Evolutionary conservation across 2,113 vertebrate genomes (phyloP).

Genomic region (Lasiurus cinereus): DNA sequence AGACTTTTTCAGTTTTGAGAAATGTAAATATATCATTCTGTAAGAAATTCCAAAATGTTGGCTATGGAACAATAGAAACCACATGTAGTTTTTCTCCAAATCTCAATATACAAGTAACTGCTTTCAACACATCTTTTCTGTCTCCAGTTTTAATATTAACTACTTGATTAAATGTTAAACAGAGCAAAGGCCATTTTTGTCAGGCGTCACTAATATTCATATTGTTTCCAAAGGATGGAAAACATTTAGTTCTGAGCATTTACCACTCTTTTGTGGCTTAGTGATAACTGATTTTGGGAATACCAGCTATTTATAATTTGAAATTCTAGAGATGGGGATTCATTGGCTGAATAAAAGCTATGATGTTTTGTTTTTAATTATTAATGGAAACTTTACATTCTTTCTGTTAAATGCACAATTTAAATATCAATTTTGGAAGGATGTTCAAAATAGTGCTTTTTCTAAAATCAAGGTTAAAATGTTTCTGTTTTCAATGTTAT

Average conservation of each 20-base stretch:
- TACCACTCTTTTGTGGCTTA: neutral
- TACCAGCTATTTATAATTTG: conserved; percentile 41
- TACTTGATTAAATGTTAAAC: conserved; percentile 64
- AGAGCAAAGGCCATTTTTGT: conserved; percentile 67
- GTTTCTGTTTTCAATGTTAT: conserved; percentile 23
- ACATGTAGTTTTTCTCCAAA: conserved; percentile 84
- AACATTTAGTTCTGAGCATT: conserved; percentile 14
- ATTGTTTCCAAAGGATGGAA: neutral
- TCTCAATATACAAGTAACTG: conserved; percentile 74
- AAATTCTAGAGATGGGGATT: conserved; percentile 45
- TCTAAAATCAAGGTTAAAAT: conserved; percentile 8
- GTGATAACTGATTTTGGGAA: conserved; percentile 37
- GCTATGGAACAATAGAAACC: conserved; percentile 88
- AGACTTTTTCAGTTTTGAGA: conserved; percentile 87
- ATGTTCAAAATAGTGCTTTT: conserved; percentile 54
- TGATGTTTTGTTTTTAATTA: conserved; percentile 61
- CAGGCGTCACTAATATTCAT: conserved; percentile 30
- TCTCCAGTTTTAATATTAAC: conserved; percentile 76
- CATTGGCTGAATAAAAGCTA: conserved; percentile 32
- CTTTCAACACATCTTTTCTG: conserved; percentile 78
- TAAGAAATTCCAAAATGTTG: conserved; percentile 86
- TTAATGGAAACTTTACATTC: conserved; percentile 41
- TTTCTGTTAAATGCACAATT: conserved; percentile 16
- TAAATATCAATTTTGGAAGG: conserved; percentile 41
- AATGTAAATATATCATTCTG: conserved; percentile 89